Evolutionary conservation across 2,888 invertebrate genomes (phyloP).

Genomic region (Caenorhabditis sp.): DNA sequence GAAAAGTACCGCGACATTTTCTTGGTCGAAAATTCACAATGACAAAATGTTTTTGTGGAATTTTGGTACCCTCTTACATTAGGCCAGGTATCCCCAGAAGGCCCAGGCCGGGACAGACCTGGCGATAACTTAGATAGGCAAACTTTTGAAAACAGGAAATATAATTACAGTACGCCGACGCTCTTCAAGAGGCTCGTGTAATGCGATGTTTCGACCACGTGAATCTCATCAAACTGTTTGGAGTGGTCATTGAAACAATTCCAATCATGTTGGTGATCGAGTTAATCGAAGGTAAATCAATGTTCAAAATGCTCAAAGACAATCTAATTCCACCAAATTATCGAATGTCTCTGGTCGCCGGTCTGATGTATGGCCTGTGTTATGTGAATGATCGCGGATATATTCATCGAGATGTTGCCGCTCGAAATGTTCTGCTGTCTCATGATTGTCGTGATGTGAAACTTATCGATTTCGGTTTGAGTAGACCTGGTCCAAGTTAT

Average conservation of each 20-base stretch:
- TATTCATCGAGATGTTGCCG: constrained; percentile 33
- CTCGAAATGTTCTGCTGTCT: constrained; percentile 25
- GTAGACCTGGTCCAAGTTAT: constrained; percentile 5
- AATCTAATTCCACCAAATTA: constrained; percentile 7
- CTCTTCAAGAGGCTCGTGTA: constrained; percentile 14
- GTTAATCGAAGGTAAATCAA: constrained; percentile 15
- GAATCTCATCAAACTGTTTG: constrained; percentile 17
- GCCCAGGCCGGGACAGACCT: no score
- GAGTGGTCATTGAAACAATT: constrained; percentile 22
- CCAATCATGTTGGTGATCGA: constrained; percentile 30
- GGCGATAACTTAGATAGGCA: no score
- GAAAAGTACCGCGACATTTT: no score
- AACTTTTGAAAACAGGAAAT: no score
- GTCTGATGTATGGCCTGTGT: constrained; percentile 13
- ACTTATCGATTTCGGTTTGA: constrained; percentile 31
- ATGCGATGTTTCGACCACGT: constrained; percentile 21
- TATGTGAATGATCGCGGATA: constrained; percentile 14
- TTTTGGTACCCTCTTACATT: no score
- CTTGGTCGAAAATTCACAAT: no score
- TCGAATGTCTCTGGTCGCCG: constrained; percentile 18
- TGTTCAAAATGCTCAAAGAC: constrained; percentile 4
- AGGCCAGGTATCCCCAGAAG: no score
- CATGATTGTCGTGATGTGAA: constrained; percentile 19
- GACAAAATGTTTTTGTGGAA: no score
- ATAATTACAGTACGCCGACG: neutral